These are phyloP conservation scores for Lateolabrax maculatus DNA, from an alignment of 2,797 vertebrate genomes.

Conservation along the genomic window DNA sequence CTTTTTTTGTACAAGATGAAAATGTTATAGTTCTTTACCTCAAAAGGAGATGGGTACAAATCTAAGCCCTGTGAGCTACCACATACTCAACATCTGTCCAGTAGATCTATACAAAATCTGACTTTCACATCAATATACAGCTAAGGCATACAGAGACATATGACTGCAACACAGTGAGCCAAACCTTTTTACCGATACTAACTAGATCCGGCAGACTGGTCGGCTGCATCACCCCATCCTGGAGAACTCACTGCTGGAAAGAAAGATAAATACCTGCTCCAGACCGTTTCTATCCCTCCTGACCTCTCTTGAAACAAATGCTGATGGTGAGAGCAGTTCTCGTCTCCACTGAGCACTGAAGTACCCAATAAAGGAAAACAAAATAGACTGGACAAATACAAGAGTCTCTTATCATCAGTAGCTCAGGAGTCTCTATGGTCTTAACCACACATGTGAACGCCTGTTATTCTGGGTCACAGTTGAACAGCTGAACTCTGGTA, in stretches of 20 bases:
- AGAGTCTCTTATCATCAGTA: conserved; percentile 10
- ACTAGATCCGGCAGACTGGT: neutral
- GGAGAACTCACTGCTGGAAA: conserved; percentile 13
- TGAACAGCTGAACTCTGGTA: conserved; percentile 62
- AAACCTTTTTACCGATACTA: conserved; percentile 13
- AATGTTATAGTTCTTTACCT: neutral
- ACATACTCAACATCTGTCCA: neutral
- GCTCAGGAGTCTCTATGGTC: neutral
- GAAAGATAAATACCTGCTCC: conserved; percentile 32
- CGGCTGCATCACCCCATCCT: neutral
- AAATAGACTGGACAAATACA: conserved; percentile 8
- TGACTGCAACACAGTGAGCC: neutral
- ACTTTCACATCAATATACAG: neutral
- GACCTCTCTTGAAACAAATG: conserved; percentile 30
- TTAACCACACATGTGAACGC: conserved; percentile 34
- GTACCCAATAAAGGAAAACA: neutral
- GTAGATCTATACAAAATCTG: neutral
- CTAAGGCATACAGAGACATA: neutral
- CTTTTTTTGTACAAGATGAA: neutral
- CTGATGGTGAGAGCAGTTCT: conserved; percentile 10
- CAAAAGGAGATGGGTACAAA: neutral
- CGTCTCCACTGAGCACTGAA: conserved; percentile 6
- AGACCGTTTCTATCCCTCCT: conserved; percentile 13
- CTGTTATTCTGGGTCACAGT: conserved; percentile 56
- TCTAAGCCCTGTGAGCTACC: neutral